A percentile compares a stretch with the other conserved stretches of the same genome.
These are phyloP conservation scores for Micromys minutus DNA, from an alignment of 2,113 vertebrate species.

Conservation along the genomic window DNA sequence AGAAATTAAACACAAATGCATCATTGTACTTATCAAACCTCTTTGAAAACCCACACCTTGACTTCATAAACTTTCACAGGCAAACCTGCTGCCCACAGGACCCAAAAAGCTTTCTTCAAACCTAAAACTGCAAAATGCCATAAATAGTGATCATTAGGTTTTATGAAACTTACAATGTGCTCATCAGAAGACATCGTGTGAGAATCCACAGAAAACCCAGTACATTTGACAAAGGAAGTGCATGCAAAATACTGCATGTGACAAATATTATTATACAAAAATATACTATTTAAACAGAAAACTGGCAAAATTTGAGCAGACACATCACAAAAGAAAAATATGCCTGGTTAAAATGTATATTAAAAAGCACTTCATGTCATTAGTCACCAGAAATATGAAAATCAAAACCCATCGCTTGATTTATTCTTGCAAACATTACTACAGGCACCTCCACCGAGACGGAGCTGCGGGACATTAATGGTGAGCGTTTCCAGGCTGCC, in stretches of 20 bases:
- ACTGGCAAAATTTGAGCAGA: neutral
- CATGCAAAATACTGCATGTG: neutral
- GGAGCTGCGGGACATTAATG: neutral
- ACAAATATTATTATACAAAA: constrained; percentile 22
- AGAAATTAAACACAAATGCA: constrained; percentile 8
- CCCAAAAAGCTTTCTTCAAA: neutral
- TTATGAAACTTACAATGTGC: constrained; percentile 32
- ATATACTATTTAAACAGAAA: constrained; percentile 15
- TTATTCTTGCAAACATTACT: neutral
- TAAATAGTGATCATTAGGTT: neutral
- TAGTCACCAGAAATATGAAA: constrained; percentile 29
- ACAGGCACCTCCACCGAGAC: neutral
- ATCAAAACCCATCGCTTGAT: neutral
- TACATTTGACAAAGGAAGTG: neutral
- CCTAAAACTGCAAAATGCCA: neutral
- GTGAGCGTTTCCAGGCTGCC: neutral
- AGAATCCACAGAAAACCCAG: neutral
- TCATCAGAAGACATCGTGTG: neutral
- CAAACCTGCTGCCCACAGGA: neutral
- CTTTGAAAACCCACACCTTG: neutral
- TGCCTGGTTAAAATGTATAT: neutral
- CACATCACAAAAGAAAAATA: neutral
- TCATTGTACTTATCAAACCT: neutral
- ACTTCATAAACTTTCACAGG: neutral
- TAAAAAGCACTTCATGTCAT: neutral